A percentile compares a stretch with the other conserved stretches of the same genome.
Evolutionary conservation across 2,113 vertebrate species (phyloP).

Genomic region (Albula goreensis): DNA sequence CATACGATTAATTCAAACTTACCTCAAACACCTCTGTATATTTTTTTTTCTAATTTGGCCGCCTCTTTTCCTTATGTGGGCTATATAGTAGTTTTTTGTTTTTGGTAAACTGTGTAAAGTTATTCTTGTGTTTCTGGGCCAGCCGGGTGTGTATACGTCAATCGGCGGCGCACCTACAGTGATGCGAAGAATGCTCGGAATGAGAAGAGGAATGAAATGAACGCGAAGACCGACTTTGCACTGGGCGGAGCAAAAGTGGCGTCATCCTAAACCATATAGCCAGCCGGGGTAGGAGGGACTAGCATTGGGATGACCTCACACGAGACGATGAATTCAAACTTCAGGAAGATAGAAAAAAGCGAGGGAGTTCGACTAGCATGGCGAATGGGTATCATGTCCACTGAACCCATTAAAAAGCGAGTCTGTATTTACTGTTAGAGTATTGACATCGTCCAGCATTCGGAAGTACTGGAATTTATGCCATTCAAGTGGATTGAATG

Average conservation of each 20-base stretch:
- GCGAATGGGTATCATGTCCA: background rate
- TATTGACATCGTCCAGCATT: too few relatives aligned
- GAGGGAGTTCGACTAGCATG: background rate
- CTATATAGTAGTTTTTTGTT: conserved; percentile 7
- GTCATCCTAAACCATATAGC: conserved; percentile 75
- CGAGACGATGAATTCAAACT: conserved; percentile 14
- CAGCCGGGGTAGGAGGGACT: conserved; percentile 55
- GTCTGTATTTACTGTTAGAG: background rate
- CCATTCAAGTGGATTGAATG: background rate
- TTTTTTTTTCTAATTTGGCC: conserved; percentile 37
- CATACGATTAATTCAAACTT: conserved; percentile 59
- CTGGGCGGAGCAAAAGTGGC: conserved; percentile 77
- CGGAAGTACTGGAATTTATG: background rate
- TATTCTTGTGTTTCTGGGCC: conserved; percentile 33
- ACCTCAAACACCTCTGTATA: conserved; percentile 62
- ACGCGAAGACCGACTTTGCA: conserved; percentile 85
- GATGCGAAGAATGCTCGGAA: conserved; percentile 96
- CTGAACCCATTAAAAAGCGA: background rate
- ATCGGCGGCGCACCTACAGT: conserved; percentile 78
- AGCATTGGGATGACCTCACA: conserved; percentile 32
- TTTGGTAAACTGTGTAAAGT: conserved; percentile 39
- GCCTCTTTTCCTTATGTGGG: conserved; percentile 22
- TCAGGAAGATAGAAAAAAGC: background rate
- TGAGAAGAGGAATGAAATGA: conserved; percentile 98
- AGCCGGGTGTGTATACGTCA: conserved; percentile 63